A percentile compares a stretch with the other conserved stretches of the same genome.
Conservation (phyloP, 2,797 vertebrate species). For the Australoheros facetus region DNA sequence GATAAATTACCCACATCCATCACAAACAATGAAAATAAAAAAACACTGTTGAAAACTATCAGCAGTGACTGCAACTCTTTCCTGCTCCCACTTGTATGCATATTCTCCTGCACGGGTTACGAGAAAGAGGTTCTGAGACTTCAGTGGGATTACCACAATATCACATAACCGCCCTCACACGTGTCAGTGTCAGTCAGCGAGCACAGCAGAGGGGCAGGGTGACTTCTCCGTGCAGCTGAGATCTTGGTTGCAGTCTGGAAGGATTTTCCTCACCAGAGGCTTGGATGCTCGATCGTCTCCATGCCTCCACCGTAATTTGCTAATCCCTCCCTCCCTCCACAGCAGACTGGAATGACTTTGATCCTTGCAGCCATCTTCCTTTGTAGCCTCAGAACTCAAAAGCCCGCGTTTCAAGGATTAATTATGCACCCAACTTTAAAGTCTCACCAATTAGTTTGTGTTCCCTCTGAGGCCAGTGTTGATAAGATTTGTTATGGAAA, state of each 20-base stretch:
- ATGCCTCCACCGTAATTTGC: constrained; percentile 52
- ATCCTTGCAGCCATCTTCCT: constrained; percentile 60
- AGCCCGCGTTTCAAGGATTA: constrained; percentile 56
- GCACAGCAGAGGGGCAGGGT: constrained; percentile 18
- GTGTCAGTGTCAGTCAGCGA: constrained; percentile 52
- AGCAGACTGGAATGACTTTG: constrained; percentile 59
- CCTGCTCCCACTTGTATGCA: not conserved
- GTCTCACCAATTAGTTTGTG: constrained; percentile 65
- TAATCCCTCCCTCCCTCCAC: constrained; percentile 68
- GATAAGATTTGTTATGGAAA: constrained; percentile 66
- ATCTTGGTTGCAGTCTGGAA: constrained; percentile 42
- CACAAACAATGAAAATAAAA: not conserved
- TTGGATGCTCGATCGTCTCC: constrained; percentile 54
- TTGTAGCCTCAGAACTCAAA: constrained; percentile 48
- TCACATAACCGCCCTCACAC: constrained; percentile 58
- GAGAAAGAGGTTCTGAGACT: constrained; percentile 26
- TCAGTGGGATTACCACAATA: constrained; percentile 61
- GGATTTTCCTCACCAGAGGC: constrained; percentile 53
- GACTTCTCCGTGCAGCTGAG: constrained; percentile 42
- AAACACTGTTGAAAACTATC: not conserved
- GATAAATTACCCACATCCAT: not conserved
- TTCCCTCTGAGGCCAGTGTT: constrained; percentile 63
- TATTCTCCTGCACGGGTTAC: constrained; percentile 16
- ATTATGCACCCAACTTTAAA: constrained; percentile 65
- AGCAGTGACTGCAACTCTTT: not conserved